Base-by-base conservation (phyloP, 2,888 invertebrate species). In the Platycheirus rosarum region DNA sequence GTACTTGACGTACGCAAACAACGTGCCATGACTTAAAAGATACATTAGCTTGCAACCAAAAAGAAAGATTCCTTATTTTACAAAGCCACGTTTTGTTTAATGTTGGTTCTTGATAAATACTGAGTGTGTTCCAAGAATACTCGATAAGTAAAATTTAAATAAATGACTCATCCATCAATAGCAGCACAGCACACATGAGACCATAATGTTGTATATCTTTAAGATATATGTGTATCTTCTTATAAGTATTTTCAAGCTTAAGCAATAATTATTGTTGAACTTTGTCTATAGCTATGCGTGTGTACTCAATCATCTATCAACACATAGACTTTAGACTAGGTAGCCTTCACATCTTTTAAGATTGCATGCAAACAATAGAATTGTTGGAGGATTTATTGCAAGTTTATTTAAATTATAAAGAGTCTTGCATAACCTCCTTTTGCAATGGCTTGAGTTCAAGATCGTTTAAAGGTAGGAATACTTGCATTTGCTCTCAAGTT, bases 311-410 rank as follows among this genome's bases (percentile, higher is more conserved):
- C 71, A 66, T 46, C 16, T 20, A 55, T 46, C 57, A 46, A 57
- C 70, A 46, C n/a, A n/a, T n/a, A n/a, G n/a, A n/a, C n/a, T n/a
- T n/a, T 40, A 20, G 40, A 51, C 32, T 42, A 16, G 48, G 11
- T 26, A 68, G 51, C 82, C 82, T 82, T 82, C 77, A 76, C 71
- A 76, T 82, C 71, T 82, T 71, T 46, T n/a, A 44, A 66, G 48
- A 57, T 63, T 62, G 60, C 73, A 73, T 71, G 71, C 68, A 77
- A 82, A 82, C 82, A 82, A 82, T 73, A 77, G 77, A 82, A 77
- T 82, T 77, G 77, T 42, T 66, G 48, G 66, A 68, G 76, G 68
- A 77, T 82, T 82, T 82, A 82, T 77, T 73, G 66, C 70, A 48
- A 60, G 16, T 74, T 66, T 75, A 46, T 70, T 75, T 20, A 60